phyloP scores from a whole-genome alignment of 2,113 vertebrate species.

The Pachycephala philippinensis region DNA sequence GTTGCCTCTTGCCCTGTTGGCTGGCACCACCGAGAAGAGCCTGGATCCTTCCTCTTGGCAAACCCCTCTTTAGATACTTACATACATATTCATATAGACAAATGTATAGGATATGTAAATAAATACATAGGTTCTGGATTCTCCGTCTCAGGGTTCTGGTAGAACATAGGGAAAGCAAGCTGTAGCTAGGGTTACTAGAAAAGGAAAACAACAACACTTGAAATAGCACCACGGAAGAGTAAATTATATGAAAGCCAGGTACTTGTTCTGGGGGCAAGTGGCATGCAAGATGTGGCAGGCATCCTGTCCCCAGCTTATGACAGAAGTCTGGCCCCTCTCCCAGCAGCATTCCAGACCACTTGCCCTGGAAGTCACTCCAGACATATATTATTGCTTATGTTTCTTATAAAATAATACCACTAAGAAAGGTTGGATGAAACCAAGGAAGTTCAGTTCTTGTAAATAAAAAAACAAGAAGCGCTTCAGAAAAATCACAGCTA shows the following conservation, averaged over 20 bases:
- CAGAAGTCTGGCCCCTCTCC: neutral
- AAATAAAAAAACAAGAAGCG: neutral
- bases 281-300: neutral
- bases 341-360: accelerated
- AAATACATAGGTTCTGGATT: neutral
- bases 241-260: neutral
- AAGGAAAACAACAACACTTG: neutral
- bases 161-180: neutral
- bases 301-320: neutral
- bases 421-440: neutral
- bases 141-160: neutral
- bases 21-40: no score
- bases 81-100: neutral
- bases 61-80: neutral
- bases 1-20: neutral
- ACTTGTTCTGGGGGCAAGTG: neutral
- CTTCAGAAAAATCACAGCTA: neutral
- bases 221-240: neutral
- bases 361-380: neutral
- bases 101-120: no score
- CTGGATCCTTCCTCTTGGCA: neutral
- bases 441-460: neutral
- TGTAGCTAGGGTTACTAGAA: neutral
- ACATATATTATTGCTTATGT: neutral
- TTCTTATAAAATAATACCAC: neutral